Conservation (phyloP, 2,113 vertebrate species). For the Proteles cristata region DNA sequence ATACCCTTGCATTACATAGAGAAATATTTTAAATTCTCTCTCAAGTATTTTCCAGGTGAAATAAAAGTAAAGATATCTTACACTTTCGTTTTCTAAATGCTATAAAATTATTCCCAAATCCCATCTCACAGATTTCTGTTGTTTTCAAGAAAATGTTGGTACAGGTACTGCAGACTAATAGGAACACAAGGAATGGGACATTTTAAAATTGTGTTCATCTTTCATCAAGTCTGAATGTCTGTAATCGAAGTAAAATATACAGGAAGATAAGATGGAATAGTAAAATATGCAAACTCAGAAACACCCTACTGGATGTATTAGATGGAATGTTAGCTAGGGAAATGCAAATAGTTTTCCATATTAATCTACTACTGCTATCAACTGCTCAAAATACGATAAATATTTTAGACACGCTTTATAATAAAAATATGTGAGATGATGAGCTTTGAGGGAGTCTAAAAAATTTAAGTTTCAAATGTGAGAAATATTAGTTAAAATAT, state of each 20-base stretch:
- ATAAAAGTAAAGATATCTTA: background rate
- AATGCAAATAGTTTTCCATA: background rate
- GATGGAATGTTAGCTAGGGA: background rate
- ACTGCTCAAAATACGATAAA: background rate
- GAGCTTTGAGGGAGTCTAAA: background rate
- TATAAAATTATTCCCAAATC: slow-evolving; percentile 14
- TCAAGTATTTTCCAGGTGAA: background rate
- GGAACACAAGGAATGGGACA: background rate
- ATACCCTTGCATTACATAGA: background rate
- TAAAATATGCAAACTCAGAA: background rate
- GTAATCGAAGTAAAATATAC: background rate
- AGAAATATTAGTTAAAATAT: background rate
- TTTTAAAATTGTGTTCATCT: background rate
- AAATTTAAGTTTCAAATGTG: background rate
- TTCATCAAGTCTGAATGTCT: background rate
- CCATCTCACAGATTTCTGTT: background rate
- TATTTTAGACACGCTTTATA: background rate
- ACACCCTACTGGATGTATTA: background rate
- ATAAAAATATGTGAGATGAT: background rate
- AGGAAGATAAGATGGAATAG: background rate
- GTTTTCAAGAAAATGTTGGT: background rate
- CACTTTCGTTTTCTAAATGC: background rate
- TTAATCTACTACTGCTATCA: background rate
- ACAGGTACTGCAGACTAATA: background rate
- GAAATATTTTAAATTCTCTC: background rate